These are phyloP conservation scores for Baccha elongata DNA, from an alignment of 2,888 invertebrate species.

Conservation along the genomic window DNA sequence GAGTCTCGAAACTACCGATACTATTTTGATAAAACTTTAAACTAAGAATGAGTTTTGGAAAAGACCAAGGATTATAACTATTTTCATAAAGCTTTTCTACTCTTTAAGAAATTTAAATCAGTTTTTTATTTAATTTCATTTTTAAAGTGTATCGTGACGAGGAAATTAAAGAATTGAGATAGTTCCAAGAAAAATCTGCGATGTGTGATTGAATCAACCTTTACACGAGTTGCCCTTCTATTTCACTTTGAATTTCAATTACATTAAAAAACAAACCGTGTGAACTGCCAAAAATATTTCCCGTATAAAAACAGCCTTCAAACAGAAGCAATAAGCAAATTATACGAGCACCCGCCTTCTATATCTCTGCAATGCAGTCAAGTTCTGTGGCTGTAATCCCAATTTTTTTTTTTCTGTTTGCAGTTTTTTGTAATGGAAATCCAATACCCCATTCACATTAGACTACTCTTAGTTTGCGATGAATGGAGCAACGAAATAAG, in stretches of 20 bases:
- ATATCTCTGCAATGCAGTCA: conserved; percentile 38
- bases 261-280: conserved; percentile 28
- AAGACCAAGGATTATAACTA: no score
- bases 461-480: conserved; percentile 64
- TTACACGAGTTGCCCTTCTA: background rate
- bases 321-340: conserved; percentile 50
- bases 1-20: no score
- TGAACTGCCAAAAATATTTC: conserved; percentile 31
- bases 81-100: no score
- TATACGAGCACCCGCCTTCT: conserved; percentile 42
- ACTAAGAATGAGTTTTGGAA: no score
- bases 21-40: no score
- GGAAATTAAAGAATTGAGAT: background rate
- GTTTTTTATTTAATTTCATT: no score
- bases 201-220: background rate
- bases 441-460: conserved; percentile 71
- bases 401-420: conserved; percentile 11
- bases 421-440: conserved; percentile 66
- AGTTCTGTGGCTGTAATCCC: conserved; percentile 37
- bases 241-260: conserved; percentile 8
- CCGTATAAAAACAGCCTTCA: conserved; percentile 24
- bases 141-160: no score
- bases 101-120: no score
- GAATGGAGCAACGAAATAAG: conserved; percentile 65
- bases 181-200: background rate